These are phyloP conservation scores for Coreoperca whiteheadi DNA, from an alignment of 2,113 vertebrate genomes.

Conservation along the genomic window DNA sequence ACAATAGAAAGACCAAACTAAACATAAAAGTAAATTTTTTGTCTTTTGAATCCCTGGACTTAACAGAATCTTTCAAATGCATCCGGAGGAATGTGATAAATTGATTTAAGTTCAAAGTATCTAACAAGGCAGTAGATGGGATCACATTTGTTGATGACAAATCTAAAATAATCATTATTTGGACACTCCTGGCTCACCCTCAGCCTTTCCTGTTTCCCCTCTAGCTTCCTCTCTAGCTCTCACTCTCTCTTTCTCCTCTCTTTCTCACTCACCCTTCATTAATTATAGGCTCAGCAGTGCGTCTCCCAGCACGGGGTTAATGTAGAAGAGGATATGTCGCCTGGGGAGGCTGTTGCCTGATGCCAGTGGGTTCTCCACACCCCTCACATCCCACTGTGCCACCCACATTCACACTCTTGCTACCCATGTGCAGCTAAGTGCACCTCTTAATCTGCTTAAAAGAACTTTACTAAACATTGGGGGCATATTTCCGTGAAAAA, in stretches of 20 bases:
- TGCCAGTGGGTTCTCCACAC: constrained; percentile 42
- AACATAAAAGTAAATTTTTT: not conserved
- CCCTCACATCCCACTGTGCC: constrained; percentile 45
- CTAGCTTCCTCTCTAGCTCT: not conserved
- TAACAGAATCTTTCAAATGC: too few species aligned
- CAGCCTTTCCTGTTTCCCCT: not conserved
- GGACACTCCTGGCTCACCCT: not conserved
- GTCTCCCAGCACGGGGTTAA: constrained; percentile 80
- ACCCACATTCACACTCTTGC: constrained; percentile 46
- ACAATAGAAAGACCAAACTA: not conserved
- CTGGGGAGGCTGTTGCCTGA: constrained; percentile 63
- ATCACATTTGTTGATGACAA: not conserved
- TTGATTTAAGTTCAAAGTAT: not conserved
- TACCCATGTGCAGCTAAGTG: constrained; percentile 53
- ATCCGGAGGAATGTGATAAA: not conserved
- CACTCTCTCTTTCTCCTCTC: not conserved
- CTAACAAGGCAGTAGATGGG: not conserved
- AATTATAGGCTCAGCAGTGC: constrained; percentile 71
- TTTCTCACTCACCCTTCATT: constrained; percentile 58
- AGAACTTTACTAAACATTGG: constrained; percentile 58
- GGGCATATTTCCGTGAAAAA: constrained; percentile 59
- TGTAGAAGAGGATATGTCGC: constrained; percentile 70
- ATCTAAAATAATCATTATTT: constrained; percentile 4
- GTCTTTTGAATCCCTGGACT: not conserved
- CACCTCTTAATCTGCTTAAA: constrained; percentile 69